phyloP scores from a whole-genome alignment of 1,140 invertebrate genomes.

The Bombus superbus region DNA sequence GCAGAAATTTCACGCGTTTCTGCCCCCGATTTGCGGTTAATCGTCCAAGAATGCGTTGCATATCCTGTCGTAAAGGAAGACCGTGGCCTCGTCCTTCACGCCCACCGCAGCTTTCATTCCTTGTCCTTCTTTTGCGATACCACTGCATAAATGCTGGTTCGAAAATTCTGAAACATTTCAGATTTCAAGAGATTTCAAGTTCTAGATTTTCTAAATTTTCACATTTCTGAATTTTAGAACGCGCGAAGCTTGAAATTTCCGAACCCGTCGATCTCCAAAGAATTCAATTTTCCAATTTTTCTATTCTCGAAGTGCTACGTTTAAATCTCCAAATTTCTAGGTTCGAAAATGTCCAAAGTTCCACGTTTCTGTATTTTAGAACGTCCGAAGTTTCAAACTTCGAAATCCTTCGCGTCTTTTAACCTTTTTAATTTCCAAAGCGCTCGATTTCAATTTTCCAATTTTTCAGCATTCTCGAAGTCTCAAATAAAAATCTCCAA shows the following conservation, averaged over 20 bases:
- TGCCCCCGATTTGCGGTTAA: constrained; percentile 34
- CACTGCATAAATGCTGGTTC: neutral
- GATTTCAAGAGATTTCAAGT: neutral
- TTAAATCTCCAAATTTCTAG: neutral
- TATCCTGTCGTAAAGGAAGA: constrained; percentile 16
- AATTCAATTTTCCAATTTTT: too few relatives aligned
- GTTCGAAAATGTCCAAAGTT: neutral
- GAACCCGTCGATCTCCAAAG: neutral
- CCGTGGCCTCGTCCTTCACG: constrained; percentile 1
- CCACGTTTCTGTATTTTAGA: neutral
- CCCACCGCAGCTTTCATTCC: neutral
- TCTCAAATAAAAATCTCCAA: neutral
- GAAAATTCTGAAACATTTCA: too few relatives aligned
- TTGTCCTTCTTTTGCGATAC: neutral
- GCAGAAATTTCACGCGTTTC: constrained; percentile 43
- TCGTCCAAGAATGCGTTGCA: constrained; percentile 15
- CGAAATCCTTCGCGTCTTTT: neutral
- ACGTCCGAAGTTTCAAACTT: neutral
- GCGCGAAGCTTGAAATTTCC: neutral
- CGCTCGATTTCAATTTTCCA: neutral
- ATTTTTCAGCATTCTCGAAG: neutral
- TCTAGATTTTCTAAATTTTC: neutral
- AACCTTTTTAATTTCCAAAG: neutral
- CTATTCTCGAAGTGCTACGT: too few relatives aligned
- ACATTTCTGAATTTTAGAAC: neutral